Evolutionary conservation across 2,113 vertebrate species (phyloP), one percentile per base, ranked within the genome.

Genomic region (Nestor notabilis): DNA sequence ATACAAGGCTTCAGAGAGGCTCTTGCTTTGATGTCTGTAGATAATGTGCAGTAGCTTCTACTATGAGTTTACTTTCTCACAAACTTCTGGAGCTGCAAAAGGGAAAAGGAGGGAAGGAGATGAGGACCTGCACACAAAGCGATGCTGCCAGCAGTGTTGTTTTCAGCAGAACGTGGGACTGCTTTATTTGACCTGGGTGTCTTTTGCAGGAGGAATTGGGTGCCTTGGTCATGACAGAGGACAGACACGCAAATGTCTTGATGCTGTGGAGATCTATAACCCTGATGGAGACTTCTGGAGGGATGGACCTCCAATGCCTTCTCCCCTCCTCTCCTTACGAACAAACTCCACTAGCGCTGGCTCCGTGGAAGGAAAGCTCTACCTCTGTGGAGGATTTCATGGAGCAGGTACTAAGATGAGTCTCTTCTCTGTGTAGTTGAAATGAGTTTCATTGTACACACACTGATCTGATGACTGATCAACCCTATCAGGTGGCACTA

Each of bases 211-310:
- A 80, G 99, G 99, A 58, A 99, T 99, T 86, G 99, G 99, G 20
- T 99, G 99, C 64, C 96, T 98, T 46, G 99, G 99, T 49, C 96
- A 86, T 15, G 99, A 99, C 96, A 97, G 97, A 78, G 99, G 99
- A n/a, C 99, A 99, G 87, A 99, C 99, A 46, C 98, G 99, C 17
- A 99, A 98, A 85, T 99, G 99, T 71, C 99, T 99, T 5, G 98
- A 99, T 61, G 97, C 94, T 12, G 99, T 99, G 68, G 99, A 99
- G 97, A 99, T 99, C 95, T 99, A 99, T 94, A 99, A 99, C 58
- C 98, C 98, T 9, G 99, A 99, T 28, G 98, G 98, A 61, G 98
- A 99, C 96, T 99, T 98, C 53, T 99, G 99, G 99, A 98, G 99
- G 83, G 98, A 99, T 12, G 99, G 99, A 29, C 98, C 99, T 43